phyloP scores from a whole-genome alignment of 2,888 invertebrate genomes.

The Chydorus sphaericus region DNA sequence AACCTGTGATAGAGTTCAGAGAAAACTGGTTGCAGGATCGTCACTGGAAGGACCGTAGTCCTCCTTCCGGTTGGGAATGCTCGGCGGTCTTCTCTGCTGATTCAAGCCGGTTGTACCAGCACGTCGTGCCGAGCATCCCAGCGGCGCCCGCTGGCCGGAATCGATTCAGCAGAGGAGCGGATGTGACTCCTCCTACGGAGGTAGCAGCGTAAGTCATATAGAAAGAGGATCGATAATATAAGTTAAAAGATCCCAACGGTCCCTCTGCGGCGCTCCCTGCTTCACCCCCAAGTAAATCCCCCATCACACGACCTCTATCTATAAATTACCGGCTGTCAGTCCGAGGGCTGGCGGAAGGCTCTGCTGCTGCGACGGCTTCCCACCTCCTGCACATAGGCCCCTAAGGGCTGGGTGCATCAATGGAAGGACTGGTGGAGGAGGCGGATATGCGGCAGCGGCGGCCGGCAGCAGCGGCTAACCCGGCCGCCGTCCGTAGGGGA shows the following conservation, averaged over 20 bases:
- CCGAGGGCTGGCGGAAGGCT: constrained; percentile 11
- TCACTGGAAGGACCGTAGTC: background rate
- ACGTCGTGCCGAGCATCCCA: background rate
- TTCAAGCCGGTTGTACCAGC: background rate
- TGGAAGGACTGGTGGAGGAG: constrained; percentile 11
- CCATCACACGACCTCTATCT: too few relatives aligned
- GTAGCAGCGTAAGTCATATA: background rate
- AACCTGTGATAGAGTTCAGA: constrained; percentile 1
- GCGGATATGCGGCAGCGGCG: constrained; percentile 32
- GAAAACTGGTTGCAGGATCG: background rate
- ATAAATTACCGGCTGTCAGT: constrained; percentile 6
- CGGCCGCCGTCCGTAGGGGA: constrained; percentile 23
- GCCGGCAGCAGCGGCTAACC: constrained; percentile 35
- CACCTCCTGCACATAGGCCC: too few relatives aligned
- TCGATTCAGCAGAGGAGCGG: background rate
- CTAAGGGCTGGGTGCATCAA: constrained; percentile 12
- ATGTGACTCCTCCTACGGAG: background rate
- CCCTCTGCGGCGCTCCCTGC: background rate
- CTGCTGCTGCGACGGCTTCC: constrained; percentile 11
- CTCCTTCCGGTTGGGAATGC: background rate
- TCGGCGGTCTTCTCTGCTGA: background rate
- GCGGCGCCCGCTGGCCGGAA: background rate
- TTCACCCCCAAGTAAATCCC: too few relatives aligned
- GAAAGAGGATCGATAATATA: background rate
- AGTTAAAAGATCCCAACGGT: too few relatives aligned